Evolutionary conservation across 2,113 vertebrate genomes (phyloP), one percentile per base, ranked within the genome.

Genomic region (Bucco capensis): DNA sequence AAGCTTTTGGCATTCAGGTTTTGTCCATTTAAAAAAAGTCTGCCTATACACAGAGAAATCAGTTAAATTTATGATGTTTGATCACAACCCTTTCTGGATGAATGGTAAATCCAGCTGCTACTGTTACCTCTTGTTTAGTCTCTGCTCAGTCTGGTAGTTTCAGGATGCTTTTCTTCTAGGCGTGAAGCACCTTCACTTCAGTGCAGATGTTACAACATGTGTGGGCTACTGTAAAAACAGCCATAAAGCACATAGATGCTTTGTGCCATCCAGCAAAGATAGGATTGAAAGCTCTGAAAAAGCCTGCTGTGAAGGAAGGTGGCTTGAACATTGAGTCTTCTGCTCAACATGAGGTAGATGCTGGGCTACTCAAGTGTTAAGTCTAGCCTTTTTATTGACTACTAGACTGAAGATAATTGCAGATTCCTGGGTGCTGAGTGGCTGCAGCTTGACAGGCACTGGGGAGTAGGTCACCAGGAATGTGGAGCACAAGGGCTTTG

Each of bases 401-500:
- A 74, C 89, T 91, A 93, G 94, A 91, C 93, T 96, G 93, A 91
- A 92, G 91, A 92, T 91, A 91, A 94, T 79, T 94, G 84, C 58
- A 31, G 86, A 94, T 95, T 96, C 95, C 93, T 94, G 91, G 95
- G 91, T 94, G 93, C 91, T 89, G 95, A 95, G 94, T 91, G 93
- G 94, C 42, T 70, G 60, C 2, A n/a, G 78, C 5, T 38, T 92
- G 83, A 90, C 83, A 79, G 82, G 84, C 82, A 6, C 58, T 37
- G 66, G 10, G 6, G 87, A 91, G 93, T 89, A 51, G 94, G 94
- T 86, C 0, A 85, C 79, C 82, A 89, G 88, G 94, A 95, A 95
- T 95, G 93, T 27, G 35, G 85, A 88, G 44, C 64, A 76, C 67
- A 91, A 89, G 85, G 62, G 78, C 74, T 95, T 93, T 90, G 75